Base-by-base conservation (phyloP, 2,888 invertebrate species). In the Melinaea marsaeus region DNA sequence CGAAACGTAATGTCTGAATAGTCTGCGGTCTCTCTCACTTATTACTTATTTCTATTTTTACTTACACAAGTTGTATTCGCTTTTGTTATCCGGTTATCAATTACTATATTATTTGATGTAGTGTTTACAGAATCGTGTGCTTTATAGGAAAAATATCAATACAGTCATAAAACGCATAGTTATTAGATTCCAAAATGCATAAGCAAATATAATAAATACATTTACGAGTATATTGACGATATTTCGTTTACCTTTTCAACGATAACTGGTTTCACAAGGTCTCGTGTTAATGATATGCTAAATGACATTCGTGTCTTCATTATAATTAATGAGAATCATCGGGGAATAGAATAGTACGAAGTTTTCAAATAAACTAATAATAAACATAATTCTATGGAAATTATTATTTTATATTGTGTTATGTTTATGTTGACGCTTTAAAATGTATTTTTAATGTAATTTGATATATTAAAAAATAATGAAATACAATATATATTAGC, bases 201-300 rank as follows among this genome's bases (percentile, higher is more conserved):
- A 34, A 55, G 42, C 60, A 42, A 57, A 61, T 61, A 58, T 54
- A 58, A 61, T 58, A 63, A 51, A 59, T 57, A 51, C 7, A 47
- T 47, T 60, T 62, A 64, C 62, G 60, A 58, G 58, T 55, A 58
- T 61, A 61, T 63, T 63, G 66, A 66, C 56, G 58, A 60, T 45
- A 47, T 59, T 62, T 55, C 57, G 48, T 63, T 67, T 61, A 60
- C 57, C 57, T 61, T 47, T 59, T 55, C 35, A 35, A 58, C 45
- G 47, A 58, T 57, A 66, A 69, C 70, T 61, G 63, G 68, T 67
- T 67, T 47, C 48, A 56, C 63, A 61, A 66, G 66, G 66, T 64
- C 64, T 60, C 35, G 57, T 58, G 56, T 63, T 61, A 63, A 66
- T 61, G 48, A 65, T 55, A 61, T 61, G 60, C 57, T 61, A 67